Percentiles rank a stretch among this genome's conserved stretches.
Evolutionary conservation across 2,888 invertebrate genomes (phyloP).

Genomic region (Cerastis leucographa): DNA sequence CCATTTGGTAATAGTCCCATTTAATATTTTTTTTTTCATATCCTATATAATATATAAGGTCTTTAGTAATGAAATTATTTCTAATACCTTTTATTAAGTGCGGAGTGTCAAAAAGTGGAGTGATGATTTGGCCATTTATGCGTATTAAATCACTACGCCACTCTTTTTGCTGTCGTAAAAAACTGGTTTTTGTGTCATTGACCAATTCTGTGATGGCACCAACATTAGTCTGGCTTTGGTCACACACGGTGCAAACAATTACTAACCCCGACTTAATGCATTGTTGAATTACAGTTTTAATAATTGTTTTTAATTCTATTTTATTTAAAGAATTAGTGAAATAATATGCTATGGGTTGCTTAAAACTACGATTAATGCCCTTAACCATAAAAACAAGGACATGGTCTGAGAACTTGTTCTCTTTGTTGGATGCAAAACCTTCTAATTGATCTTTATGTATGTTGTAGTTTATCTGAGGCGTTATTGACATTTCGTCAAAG

Average conservation of each 20-base stretch:
- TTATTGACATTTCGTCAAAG: constrained; percentile 29
- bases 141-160: constrained; percentile 31
- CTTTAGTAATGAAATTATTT: too few species aligned
- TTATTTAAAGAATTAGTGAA: too few species aligned
- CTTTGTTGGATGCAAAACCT: too few species aligned
- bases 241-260: constrained; percentile 23
- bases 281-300: constrained; percentile 3
- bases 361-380: too few species aligned
- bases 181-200: constrained; percentile 10
- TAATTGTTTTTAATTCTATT: too few species aligned
- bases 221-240: constrained; percentile 13
- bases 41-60: too few species aligned
- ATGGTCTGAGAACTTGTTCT: too few species aligned
- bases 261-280: constrained; percentile 6
- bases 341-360: too few species aligned
- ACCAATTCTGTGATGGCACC: constrained; percentile 11
- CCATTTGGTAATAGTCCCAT: too few species aligned
- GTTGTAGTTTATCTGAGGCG: constrained; percentile 17
- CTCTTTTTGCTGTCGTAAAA: constrained; percentile 12
- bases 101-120: constrained; percentile 12
- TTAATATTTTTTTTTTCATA: too few species aligned
- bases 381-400: too few species aligned
- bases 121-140: constrained; percentile 19
- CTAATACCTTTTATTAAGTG: too few species aligned
- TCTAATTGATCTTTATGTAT: constrained; percentile 13